phyloP scores from a whole-genome alignment of 64 coral and sea anemone species.

The Exaiptasia diaphana region DNA sequence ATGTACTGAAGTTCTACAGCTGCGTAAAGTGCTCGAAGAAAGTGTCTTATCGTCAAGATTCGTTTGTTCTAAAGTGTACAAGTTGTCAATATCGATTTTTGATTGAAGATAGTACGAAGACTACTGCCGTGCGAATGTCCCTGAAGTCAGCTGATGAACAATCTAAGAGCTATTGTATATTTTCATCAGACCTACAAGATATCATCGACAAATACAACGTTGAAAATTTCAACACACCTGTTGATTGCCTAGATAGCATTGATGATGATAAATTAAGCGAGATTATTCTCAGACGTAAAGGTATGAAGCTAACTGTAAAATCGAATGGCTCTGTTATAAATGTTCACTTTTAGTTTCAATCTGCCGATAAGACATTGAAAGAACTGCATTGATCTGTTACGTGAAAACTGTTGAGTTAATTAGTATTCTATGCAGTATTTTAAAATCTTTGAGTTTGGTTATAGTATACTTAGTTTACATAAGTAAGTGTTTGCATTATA shows the following conservation, averaged over 20 bases:
- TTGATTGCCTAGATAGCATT: slow-evolving; percentile 12
- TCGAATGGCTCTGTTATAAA: not conserved
- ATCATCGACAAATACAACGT: slow-evolving; percentile 33
- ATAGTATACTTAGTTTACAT: not conserved
- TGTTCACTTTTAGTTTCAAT: not conserved
- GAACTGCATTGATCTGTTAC: no score
- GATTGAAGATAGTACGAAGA: slow-evolving; percentile 6
- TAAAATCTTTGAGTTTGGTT: not conserved
- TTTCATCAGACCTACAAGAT: not conserved
- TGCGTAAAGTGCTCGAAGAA: slow-evolving; percentile 40
- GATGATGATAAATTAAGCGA: slow-evolving; percentile 40
- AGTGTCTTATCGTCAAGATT: slow-evolving; percentile 29
- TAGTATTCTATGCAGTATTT: not conserved
- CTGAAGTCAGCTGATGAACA: slow-evolving; percentile 1
- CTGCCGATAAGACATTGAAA: not conserved
- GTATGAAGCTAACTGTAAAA: slow-evolving; percentile 31
- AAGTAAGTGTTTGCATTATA: not conserved
- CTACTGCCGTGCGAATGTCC: slow-evolving; percentile 11
- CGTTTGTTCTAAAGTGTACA: slow-evolving; percentile 8
- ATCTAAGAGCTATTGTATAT: not conserved
- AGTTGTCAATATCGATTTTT: slow-evolving; percentile 30
- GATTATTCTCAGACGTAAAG: slow-evolving; percentile 8
- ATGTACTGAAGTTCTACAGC: slow-evolving; percentile 15
- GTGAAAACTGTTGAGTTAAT: not conserved
- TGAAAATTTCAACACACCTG: not conserved